Conservation (phyloP, 2,113 vertebrate genomes). For the Notarius lentiginosus region DNA sequence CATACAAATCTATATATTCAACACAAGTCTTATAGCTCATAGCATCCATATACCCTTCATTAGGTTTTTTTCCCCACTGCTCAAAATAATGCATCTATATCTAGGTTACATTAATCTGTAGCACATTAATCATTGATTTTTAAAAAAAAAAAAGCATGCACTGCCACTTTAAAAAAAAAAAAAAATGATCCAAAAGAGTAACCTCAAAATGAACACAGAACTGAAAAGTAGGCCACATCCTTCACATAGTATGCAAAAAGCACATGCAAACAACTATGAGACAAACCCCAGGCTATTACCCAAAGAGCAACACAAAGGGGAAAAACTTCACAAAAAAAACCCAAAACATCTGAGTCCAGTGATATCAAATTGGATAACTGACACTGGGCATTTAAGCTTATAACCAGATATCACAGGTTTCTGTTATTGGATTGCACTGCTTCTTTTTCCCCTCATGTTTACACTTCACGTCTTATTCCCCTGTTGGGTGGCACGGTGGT, state of each 20-base stretch:
- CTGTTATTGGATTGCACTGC: neutral
- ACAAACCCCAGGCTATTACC: slow-evolving; percentile 7
- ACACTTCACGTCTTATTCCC: neutral
- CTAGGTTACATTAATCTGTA: slow-evolving; percentile 36
- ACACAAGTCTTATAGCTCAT: neutral
- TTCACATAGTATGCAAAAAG: slow-evolving; percentile 40
- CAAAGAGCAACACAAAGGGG: neutral
- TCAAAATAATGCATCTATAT: slow-evolving; percentile 35
- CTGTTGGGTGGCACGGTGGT: too few relatives aligned
- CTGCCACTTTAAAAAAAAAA: neutral
- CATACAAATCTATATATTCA: neutral
- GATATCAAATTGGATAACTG: neutral
- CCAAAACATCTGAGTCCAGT: neutral
- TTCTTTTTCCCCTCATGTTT: neutral
- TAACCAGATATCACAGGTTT: neutral
- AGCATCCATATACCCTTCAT: neutral
- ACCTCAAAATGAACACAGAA: slow-evolving; percentile 13
- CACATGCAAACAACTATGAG: slow-evolving; percentile 10
- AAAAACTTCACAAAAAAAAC: neutral
- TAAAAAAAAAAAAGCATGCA: neutral
- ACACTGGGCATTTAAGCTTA: neutral
- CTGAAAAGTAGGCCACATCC: slow-evolving; percentile 21
- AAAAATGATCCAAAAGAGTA: slow-evolving; percentile 12
- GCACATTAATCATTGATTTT: slow-evolving; percentile 32
- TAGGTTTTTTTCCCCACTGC: neutral